Evolutionary conservation across 2,113 vertebrate species (phyloP).

Genomic region (Scopus umbretta): DNA sequence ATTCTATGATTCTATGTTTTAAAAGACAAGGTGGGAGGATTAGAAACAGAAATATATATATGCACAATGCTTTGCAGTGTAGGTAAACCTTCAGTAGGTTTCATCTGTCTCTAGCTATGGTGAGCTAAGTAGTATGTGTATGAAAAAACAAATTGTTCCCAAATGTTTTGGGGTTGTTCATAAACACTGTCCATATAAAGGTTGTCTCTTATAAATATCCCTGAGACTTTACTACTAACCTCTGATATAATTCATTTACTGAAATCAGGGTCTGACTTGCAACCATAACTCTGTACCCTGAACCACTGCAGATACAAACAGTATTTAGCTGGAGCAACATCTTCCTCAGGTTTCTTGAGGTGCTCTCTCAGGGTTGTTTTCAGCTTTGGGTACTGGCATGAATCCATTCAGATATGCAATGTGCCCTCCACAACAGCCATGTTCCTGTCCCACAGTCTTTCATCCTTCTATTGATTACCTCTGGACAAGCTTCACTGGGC

Average conservation of each 20-base stretch:
- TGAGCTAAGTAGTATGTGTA: neutral
- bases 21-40: neutral
- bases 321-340: neutral
- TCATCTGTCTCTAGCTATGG: neutral
- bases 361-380: neutral
- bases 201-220: neutral
- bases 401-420: neutral
- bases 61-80: neutral
- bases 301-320: neutral
- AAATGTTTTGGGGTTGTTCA: neutral
- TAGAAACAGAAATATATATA: neutral
- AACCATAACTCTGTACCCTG: neutral
- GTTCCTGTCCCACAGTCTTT: neutral
- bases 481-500: neutral
- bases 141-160: neutral
- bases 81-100: neutral
- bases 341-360: neutral
- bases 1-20: no score
- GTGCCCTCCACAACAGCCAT: neutral
- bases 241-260: neutral
- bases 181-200: neutral
- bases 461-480: neutral
- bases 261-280: neutral
- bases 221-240: neutral
- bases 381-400: rapidly evolving